Evolutionary conservation across 2,113 vertebrate genomes (phyloP), one percentile per base, ranked within the genome.

Genomic region (Plectropomus leopardus): DNA sequence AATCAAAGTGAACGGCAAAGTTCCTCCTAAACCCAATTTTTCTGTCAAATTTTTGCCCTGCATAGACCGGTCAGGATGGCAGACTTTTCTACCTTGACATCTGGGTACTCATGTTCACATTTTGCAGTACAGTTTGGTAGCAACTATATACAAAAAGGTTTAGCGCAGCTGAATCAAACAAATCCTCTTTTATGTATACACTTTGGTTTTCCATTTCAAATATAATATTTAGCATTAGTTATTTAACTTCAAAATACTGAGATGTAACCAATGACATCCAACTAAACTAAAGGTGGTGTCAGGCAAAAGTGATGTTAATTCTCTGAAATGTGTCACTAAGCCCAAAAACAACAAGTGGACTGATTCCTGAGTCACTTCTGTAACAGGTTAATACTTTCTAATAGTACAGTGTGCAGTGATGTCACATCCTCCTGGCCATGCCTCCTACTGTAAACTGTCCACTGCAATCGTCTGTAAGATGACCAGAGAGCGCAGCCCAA

Each of bases 381-480:
- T 40, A 67, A 69, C 61, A 69, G 26, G 23, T 75, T 45, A 65
- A 36, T 47, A 30, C 40, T 79, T 57, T 58, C 19, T 54, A 63
- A 64, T 13, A 54, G 67, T 10, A 13, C 34, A 16, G 24, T 16
- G 28, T 60, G 30, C 54, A 16, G 50, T 84, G 80, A 88, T 57
- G 84, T 87, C 80, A 87, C 61, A 40, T 80, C 60, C 86, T 69
- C 55, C 42, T 16, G 55, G 58, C 48, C 0, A 21, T 44, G 77
- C 19, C 57, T 64, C 61, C 76, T 55, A 23, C 70, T 82, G 66
- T 73, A 65, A 80, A 74, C 68, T 34, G 66, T 70, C 69, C 51
- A 14, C 16, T 70, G 55, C 72, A 78, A 70, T 80, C 85, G 77
- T 83, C 51, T 50, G 61, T 66, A 47, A 68, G 68, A 59, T 61